phyloP scores from a whole-genome alignment of 2,888 invertebrate species.

The Dioctria rufipes region DNA sequence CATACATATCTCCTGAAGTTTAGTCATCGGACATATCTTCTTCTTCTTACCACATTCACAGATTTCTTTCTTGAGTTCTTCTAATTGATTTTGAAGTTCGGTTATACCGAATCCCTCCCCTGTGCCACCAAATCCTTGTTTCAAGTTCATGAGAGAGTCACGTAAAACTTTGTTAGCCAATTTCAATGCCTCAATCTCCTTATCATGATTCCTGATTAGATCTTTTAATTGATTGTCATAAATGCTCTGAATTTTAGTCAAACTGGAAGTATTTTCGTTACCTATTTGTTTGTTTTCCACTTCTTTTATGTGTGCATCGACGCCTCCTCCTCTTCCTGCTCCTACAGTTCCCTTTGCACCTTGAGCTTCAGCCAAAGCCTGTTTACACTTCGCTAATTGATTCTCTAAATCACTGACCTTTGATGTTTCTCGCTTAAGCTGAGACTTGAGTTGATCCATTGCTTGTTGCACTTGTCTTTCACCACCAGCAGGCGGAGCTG shows the following conservation, averaged over 20 bases:
- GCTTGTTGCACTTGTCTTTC: background rate
- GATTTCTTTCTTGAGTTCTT: slow-evolving; percentile 62
- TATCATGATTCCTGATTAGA: slow-evolving; percentile 51
- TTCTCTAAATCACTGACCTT: slow-evolving; percentile 42
- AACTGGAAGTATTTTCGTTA: no score
- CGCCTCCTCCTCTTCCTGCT: background rate
- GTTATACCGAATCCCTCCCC: background rate
- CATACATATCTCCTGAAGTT: slow-evolving; percentile 66
- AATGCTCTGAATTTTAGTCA: slow-evolving; percentile 51
- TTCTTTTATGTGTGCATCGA: background rate
- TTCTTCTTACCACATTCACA: slow-evolving; percentile 60
- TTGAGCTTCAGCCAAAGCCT: no score
- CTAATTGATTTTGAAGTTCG: background rate
- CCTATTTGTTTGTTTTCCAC: no score
- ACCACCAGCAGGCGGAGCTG: background rate
- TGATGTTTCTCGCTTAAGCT: slow-evolving; percentile 44
- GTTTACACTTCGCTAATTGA: slow-evolving; percentile 38
- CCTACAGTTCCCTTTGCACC: background rate
- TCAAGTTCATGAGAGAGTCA: slow-evolving; percentile 53
- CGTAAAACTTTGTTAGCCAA: slow-evolving; percentile 53
- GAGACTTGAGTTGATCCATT: slow-evolving; percentile 46
- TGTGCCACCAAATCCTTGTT: slow-evolving; percentile 37
- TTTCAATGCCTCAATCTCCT: slow-evolving; percentile 54
- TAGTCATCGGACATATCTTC: slow-evolving; percentile 54
- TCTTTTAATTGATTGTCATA: slow-evolving; percentile 55